These are phyloP conservation scores for Lutraria lutraria DNA, from an alignment of 2,888 invertebrate species.

Conservation along the genomic window DNA sequence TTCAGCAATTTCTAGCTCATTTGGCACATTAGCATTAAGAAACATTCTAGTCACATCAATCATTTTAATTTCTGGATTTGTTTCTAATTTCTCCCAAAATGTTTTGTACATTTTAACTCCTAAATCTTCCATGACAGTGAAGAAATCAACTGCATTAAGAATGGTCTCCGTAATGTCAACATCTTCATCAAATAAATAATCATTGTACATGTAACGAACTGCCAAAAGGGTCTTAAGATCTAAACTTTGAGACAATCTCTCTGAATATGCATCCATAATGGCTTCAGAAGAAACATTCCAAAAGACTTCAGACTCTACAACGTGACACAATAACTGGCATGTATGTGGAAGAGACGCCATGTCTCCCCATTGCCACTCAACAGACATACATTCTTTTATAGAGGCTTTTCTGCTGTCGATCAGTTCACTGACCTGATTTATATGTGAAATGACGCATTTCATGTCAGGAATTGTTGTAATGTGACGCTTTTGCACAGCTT, in stretches of 20 bases:
- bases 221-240: neutral
- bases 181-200: neutral
- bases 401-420: conserved; percentile 7
- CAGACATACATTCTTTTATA: neutral
- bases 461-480: neutral
- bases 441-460: neutral
- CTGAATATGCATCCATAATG: neutral
- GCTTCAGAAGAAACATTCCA: conserved; percentile 42
- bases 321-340: neutral
- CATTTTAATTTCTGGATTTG: conserved; percentile 7
- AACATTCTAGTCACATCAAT: conserved; percentile 42
- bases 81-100: conserved; percentile 30
- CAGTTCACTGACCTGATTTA: neutral
- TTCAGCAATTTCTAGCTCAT: conserved; percentile 41
- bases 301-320: conserved; percentile 41
- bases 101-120: neutral
- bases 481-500: neutral
- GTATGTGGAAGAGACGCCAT: neutral
- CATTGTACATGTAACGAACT: conserved; percentile 6
- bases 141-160: conserved; percentile 6
- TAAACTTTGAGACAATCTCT: neutral
- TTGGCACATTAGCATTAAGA: conserved; percentile 27
- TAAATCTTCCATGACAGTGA: neutral
- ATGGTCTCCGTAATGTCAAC: neutral
- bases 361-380: conserved; percentile 21